Base-by-base conservation (phyloP, 2,888 invertebrate species). In the Cistogaster globosa region DNA sequence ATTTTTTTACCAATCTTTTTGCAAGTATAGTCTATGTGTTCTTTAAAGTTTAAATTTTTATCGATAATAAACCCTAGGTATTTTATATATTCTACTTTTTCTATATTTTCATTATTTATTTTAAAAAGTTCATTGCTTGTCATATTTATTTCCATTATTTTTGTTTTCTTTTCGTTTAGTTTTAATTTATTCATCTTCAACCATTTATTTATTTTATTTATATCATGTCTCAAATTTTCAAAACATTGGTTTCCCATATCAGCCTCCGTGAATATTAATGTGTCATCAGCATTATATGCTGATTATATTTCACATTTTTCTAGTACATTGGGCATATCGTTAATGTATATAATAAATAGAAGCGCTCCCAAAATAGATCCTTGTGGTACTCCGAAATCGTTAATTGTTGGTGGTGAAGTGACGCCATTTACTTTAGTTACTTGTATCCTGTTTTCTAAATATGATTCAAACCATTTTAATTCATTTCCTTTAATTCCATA, bases 131-230 rank as follows among this genome's bases (percentile, higher is more conserved):
- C 18, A 18, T 53, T 9, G 20, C 1, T 4, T 38, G 36, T n/a
- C 58, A 58, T 58, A 18, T 36, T 36, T 9, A 36, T n/a, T 58
- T 36, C 58, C 36, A 22, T 58, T 36, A 57, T 0, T 58, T 58
- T 36, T 2, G 58, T 36, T n/a, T 58, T 58, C 0, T 9, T 36
- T 36, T 58, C 58, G n/a, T 58, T 58, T 58, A 58, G n/a, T 58
- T 58, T 36, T 12, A 58, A 36, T n/a, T 58, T 36, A 7, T 58
- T 58, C n/a, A 58, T 58, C n/a, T 58, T 58, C 9, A 36, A 8
- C 58, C 58, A 58, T 20, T 55, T 16, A 18, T 58, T 36, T 8
- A 58, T 9, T 9, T 36, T 58, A 16, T 32, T 32, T 8, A 58
- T 7, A 32, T 32, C 57, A 20, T 26, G 2, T 2, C 2, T 26